These are phyloP conservation scores for Tetheella fluctuosa DNA, from an alignment of 2,888 invertebrate species.

Conservation along the genomic window DNA sequence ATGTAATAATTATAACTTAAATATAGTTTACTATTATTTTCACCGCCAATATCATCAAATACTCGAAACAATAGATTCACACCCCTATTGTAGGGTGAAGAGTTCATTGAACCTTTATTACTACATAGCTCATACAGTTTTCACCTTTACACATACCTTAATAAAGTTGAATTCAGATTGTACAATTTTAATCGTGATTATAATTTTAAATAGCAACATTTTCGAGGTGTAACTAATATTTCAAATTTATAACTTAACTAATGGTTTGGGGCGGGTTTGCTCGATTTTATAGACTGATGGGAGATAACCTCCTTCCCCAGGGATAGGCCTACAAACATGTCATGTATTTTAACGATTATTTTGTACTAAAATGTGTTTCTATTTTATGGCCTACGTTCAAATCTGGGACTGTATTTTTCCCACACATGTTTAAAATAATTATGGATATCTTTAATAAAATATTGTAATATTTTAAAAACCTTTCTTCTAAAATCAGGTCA, in stretches of 20 bases:
- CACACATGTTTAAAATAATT: too few species aligned
- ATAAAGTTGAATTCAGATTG: conserved; percentile 24
- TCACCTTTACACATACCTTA: conserved; percentile 12
- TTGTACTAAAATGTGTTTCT: neutral
- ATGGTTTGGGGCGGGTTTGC: neutral
- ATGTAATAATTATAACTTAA: conserved; percentile 28
- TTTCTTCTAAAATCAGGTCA: too few species aligned
- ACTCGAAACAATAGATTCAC: conserved; percentile 60
- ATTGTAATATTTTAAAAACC: too few species aligned
- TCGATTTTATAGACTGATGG: conserved; percentile 6
- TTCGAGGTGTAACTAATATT: conserved; percentile 51
- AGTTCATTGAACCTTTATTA: conserved; percentile 51
- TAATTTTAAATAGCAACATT: conserved; percentile 44
- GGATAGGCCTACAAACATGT: neutral
- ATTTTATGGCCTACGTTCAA: too few species aligned
- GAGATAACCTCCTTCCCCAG: neutral
- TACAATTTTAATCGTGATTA: conserved; percentile 37
- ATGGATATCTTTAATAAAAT: too few species aligned
- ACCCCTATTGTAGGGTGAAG: conserved; percentile 54
- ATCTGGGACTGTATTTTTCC: too few species aligned
- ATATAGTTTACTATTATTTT: conserved; percentile 37
- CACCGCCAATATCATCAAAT: conserved; percentile 54
- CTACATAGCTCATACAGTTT: conserved; percentile 21
- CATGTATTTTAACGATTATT: neutral
- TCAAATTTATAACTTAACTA: conserved; percentile 40